Percentiles rank a stretch among this genome's conserved stretches.
phyloP scores from a whole-genome alignment of 2,888 invertebrate genomes.

The Orthonychiurus folsomi region DNA sequence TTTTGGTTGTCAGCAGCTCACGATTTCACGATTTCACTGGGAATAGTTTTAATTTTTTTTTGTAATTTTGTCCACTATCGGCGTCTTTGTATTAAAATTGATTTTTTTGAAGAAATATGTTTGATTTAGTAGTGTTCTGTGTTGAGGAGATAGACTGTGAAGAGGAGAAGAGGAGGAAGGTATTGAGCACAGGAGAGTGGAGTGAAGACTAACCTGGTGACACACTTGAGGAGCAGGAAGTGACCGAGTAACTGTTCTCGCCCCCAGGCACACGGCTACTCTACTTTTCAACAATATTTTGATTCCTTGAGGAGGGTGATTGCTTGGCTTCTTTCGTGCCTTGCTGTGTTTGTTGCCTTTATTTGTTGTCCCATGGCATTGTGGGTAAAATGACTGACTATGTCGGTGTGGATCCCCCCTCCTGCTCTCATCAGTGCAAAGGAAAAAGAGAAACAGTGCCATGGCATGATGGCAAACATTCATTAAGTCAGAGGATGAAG shows the following conservation, averaged over 20 bases:
- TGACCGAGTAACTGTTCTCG: slow-evolving; percentile 28
- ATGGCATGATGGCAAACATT: no score
- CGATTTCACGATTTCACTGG: neutral
- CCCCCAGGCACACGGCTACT: slow-evolving; percentile 17
- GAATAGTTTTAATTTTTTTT: neutral
- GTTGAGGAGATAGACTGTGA: neutral
- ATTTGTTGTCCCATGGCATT: no score
- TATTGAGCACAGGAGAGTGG: slow-evolving; percentile 2
- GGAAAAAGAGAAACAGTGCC: no score
- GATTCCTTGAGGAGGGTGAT: neutral
- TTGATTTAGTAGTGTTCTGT: neutral
- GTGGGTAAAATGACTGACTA: no score
- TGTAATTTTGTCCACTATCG: neutral
- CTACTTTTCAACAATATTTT: slow-evolving; percentile 13
- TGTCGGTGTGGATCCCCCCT: no score
- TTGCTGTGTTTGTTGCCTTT: no score
- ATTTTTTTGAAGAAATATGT: neutral
- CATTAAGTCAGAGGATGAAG: no score
- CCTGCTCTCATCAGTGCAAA: no score
- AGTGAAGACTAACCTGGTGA: slow-evolving; percentile 21
- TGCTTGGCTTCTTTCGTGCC: neutral
- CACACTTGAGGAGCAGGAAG: slow-evolving; percentile 23
- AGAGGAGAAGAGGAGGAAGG: slow-evolving; percentile 1
- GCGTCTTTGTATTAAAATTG: neutral
- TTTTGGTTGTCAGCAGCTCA: no score